Evolutionary conservation across 1,140 invertebrate genomes (phyloP), one percentile per base, ranked within the genome.

Genomic region (Macrobrachium nipponense): DNA sequence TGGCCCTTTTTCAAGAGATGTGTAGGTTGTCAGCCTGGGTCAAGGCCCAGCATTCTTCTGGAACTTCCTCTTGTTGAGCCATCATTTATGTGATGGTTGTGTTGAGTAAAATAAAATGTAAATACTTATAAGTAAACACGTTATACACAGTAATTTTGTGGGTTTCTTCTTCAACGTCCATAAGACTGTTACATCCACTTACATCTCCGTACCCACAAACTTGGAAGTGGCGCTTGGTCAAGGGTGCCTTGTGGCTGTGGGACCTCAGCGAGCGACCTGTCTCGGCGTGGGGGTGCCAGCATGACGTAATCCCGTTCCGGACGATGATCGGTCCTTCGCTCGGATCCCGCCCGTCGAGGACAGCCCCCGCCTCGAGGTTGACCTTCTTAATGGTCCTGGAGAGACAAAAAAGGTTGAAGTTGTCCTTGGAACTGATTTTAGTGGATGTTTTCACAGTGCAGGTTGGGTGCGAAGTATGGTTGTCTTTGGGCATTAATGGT

Each of bases 181-280:
- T n/a, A n/a, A n/a, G n/a, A n/a, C n/a, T n/a, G n/a, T n/a, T n/a
- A n/a, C n/a, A n/a, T n/a, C n/a, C n/a, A 75, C 87, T 89, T 77
- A 89, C 88, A 59, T 89, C 88, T 10, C 88, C 88, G 23, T 89
- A 89, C 20, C 88, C 88, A 44, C 88, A 89, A 66, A 87, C 88
- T 78, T 89, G 88, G 78, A 44, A 85, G 11, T 87, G 85, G 17
- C 82, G 36, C 18, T 81, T 59, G 2, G 88, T 89, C 68, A 87
- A 62, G 62, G 88, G 77, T 8, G 88, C 88, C 11, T 85, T 66
- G 43, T 86, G 81, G 59, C 86, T 82, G 51, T 89, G 88, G 17
- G 85, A 80, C 23, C 88, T 44, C 7, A 89, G 86, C 12, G 88
- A 89, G 15, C 88, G 68, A 10, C 76, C 75, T 2, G 88, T 87